phyloP scores from a whole-genome alignment of 64 coral and sea anemone genomes.

The Orbicella faveolata region DNA sequence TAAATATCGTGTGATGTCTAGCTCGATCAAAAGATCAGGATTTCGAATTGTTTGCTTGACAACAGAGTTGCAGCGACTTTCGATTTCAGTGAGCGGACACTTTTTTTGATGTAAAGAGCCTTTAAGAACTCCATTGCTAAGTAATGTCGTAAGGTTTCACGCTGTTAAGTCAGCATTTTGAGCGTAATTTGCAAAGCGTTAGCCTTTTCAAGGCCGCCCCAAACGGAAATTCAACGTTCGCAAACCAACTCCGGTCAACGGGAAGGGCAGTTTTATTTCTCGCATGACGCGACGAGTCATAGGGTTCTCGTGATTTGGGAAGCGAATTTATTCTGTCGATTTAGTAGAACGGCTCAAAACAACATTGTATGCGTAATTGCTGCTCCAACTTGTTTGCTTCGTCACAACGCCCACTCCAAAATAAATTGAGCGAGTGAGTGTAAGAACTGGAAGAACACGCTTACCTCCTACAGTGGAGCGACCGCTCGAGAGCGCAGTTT shows the following conservation, averaged over 20 bases:
- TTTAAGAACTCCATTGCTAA: not conserved
- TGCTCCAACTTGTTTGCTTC: conserved; percentile 65
- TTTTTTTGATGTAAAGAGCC: not conserved
- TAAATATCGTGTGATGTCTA: conserved; percentile 21
- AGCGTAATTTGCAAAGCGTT: conserved; percentile 10
- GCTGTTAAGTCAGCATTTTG: conserved; percentile 43
- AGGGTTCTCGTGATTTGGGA: not conserved
- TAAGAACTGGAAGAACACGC: not conserved
- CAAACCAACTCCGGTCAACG: not conserved
- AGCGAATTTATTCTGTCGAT: not conserved
- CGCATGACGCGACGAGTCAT: not conserved
- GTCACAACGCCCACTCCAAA: conserved; percentile 77
- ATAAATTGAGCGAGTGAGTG: conserved; percentile 53
- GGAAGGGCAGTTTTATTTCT: not conserved
- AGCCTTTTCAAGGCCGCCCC: conserved; percentile 34
- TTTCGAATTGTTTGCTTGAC: conserved; percentile 34
- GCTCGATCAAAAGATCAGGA: conserved; percentile 52
- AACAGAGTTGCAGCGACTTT: conserved; percentile 2
- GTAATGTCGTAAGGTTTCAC: not conserved
- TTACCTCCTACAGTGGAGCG: conserved; percentile 6
- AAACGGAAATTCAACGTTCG: not conserved
- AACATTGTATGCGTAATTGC: conserved; percentile 37
- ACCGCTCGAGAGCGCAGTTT: conserved; percentile 2
- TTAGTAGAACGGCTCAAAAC: conserved; percentile 24
- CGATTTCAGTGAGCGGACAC: not conserved